Evolutionary conservation across 2,888 invertebrate genomes (phyloP).

Genomic region (Drosophila mayaguana): DNA sequence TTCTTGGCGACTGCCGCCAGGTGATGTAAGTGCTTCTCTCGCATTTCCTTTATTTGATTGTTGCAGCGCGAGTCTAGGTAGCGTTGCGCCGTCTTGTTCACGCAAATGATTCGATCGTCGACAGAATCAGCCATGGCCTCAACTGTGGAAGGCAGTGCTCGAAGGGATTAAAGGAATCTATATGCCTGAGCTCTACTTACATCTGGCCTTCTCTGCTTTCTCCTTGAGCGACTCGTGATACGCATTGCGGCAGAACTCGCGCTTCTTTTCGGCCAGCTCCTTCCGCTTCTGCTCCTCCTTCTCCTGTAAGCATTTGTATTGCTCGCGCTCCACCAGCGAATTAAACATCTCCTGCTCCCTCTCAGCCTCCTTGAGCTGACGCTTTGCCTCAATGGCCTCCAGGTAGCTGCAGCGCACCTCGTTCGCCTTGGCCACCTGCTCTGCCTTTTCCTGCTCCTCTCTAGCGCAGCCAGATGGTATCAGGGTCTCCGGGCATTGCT

Average conservation of each 20-base stretch:
- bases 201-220: conserved; percentile 39
- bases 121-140: conserved; percentile 57
- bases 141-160: conserved; percentile 18
- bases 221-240: conserved; percentile 46
- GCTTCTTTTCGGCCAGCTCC: conserved; percentile 31
- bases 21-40: background rate
- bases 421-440: conserved; percentile 41
- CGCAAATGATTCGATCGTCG: conserved; percentile 60
- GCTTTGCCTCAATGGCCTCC: conserved; percentile 53
- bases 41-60: conserved; percentile 28
- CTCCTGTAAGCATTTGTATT: conserved; percentile 31
- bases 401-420: conserved; percentile 28
- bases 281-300: conserved; percentile 36
- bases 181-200: conserved; percentile 36
- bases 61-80: conserved; percentile 29
- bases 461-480: conserved; percentile 49
- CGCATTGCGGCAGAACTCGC: conserved; percentile 46
- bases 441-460: conserved; percentile 49
- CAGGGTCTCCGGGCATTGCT: conserved; percentile 46
- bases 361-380: conserved; percentile 15
- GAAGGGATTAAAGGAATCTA: background rate
- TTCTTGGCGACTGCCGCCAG: conserved; percentile 22
- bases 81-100: conserved; percentile 33
- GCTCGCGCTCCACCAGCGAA: conserved; percentile 42
- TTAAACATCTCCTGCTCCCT: conserved; percentile 37